Conservation (phyloP, 2,113 vertebrate species). For the Mormoops blainvillei region DNA sequence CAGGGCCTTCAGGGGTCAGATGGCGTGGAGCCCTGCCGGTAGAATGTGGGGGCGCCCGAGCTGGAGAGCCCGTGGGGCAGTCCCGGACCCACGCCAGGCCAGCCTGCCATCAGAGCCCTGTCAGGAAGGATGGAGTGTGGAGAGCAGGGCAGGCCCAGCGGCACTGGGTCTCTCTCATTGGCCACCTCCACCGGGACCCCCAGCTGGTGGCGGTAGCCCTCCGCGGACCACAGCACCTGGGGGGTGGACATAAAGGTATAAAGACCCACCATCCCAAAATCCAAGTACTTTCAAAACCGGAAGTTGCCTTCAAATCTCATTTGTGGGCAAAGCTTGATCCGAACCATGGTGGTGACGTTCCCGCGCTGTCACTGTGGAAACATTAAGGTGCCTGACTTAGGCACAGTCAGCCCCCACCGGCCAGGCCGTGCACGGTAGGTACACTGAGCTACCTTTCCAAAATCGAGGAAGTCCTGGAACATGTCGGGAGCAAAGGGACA, state of each 20-base stretch:
- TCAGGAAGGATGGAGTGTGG: not conserved
- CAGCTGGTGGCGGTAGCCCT: not conserved
- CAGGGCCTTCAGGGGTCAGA: too few relatives aligned
- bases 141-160: too few relatives aligned
- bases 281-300: not conserved
- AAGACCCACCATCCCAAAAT: not conserved
- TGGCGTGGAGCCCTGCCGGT: not conserved
- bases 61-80: not conserved
- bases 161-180: not conserved
- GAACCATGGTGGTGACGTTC: rapidly evolving
- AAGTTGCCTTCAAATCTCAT: not conserved
- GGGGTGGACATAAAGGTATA: rapidly evolving
- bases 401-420: rapidly evolving
- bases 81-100: rapidly evolving
- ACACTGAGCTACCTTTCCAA: not conserved
- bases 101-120: not conserved
- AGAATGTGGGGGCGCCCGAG: rapidly evolving
- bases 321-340: not conserved
- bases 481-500: not conserved
- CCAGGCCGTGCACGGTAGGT: rapidly evolving
- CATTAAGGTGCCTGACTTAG: rapidly evolving
- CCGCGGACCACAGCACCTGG: not conserved
- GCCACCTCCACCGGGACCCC: not conserved
- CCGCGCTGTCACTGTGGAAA: rapidly evolving
- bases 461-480: not conserved